phyloP scores from a whole-genome alignment of 2,113 vertebrate species.

The Macquaria australasica region DNA sequence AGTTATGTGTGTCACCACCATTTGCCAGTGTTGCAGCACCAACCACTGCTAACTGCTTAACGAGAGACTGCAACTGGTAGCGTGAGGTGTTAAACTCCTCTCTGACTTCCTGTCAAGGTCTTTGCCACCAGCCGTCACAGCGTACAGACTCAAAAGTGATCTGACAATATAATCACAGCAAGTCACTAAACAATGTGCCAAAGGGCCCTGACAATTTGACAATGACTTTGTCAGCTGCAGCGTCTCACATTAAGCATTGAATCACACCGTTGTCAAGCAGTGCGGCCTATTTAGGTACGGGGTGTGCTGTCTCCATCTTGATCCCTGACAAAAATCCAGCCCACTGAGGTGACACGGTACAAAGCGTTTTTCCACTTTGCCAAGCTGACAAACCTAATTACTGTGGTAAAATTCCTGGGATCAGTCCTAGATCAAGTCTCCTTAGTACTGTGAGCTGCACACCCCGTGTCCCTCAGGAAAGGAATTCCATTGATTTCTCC shows the following conservation, averaged over 20 bases:
- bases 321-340: conserved; percentile 79
- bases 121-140: conserved; percentile 54
- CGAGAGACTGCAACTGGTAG: conserved; percentile 23
- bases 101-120: conserved; percentile 59
- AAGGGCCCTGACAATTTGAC: conserved; percentile 73
- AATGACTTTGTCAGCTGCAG: conserved; percentile 70
- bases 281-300: conserved; percentile 55
- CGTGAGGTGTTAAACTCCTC: conserved; percentile 58
- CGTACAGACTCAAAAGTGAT: conserved; percentile 26
- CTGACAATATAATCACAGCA: conserved; percentile 58
- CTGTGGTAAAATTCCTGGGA: conserved; percentile 66
- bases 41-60: conserved; percentile 30
- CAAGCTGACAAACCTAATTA: conserved; percentile 80
- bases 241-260: conserved; percentile 39
- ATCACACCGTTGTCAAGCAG: conserved; percentile 72
- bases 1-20: conserved; percentile 20
- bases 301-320: conserved; percentile 57
- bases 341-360: conserved; percentile 73
- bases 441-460: conserved; percentile 63
- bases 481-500: conserved; percentile 59
- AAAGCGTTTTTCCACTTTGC: conserved; percentile 77
- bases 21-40: conserved; percentile 30
- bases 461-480: conserved; percentile 62
- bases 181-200: conserved; percentile 66
- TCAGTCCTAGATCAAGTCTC: conserved; percentile 76